These are phyloP conservation scores for Apamea epomidion DNA, from an alignment of 2,888 invertebrate genomes.

Conservation along the genomic window DNA sequence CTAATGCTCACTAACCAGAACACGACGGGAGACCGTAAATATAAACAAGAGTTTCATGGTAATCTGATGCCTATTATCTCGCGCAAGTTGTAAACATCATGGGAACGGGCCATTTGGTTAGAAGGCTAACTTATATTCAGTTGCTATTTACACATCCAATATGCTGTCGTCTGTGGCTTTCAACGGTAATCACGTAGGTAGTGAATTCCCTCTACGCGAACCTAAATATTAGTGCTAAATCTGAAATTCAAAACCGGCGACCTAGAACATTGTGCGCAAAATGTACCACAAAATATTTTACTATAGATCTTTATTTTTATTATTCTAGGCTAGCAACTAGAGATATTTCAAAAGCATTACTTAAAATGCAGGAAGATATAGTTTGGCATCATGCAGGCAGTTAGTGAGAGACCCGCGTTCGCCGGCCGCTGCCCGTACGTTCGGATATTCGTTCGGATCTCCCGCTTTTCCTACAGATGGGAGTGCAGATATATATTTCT, in stretches of 20 bases:
- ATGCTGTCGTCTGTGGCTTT: conserved; percentile 38
- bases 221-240: conserved; percentile 30
- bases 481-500: conserved; percentile 80
- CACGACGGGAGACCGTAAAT: conserved; percentile 37
- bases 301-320: conserved; percentile 40
- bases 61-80: conserved; percentile 53
- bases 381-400: conserved; percentile 54
- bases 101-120: conserved; percentile 38
- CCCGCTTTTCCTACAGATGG: conserved; percentile 71
- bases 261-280: conserved; percentile 14
- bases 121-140: conserved; percentile 25
- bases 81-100: conserved; percentile 41
- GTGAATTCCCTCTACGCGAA: conserved; percentile 13
- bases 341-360: conserved; percentile 44
- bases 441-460: conserved; percentile 66
- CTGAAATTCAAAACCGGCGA: conserved; percentile 21
- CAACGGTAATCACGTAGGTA: conserved; percentile 26
- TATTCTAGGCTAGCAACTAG: conserved; percentile 37
- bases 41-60: conserved; percentile 52
- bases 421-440: conserved; percentile 42
- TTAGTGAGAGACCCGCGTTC: conserved; percentile 51
- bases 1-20: conserved; percentile 36
- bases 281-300: conserved; percentile 12
- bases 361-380: conserved; percentile 47
- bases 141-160: conserved; percentile 35